Conservation (phyloP, 2,113 vertebrate genomes). For the Hystrix cristata region DNA sequence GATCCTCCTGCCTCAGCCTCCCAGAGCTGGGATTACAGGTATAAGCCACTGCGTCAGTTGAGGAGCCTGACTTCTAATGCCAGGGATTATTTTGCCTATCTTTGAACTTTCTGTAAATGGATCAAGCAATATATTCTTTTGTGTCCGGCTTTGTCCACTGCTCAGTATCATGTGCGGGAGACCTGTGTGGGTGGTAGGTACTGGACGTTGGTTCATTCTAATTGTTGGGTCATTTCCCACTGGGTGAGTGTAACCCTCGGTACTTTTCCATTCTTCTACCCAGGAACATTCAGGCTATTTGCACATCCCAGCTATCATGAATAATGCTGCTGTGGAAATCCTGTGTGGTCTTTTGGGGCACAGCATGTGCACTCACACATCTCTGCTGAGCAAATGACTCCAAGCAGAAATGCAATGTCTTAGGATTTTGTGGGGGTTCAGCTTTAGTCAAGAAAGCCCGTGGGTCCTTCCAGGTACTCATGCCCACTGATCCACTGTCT, state of each 20-base stretch:
- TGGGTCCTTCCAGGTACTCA: not conserved
- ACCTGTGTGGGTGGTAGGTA: rapidly evolving
- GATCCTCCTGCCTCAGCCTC: not conserved
- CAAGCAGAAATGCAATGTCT: not conserved
- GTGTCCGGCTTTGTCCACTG: not conserved
- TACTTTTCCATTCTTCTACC: not conserved
- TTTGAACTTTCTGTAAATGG: not conserved
- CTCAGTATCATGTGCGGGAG: rapidly evolving
- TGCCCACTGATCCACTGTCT: not conserved
- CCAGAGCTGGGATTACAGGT: not conserved
- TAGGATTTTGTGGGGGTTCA: not conserved
- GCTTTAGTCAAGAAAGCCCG: not conserved
- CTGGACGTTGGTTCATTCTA: rapidly evolving
- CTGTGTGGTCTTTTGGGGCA: not conserved
- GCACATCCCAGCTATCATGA: rapidly evolving
- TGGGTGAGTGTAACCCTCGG: rapidly evolving
- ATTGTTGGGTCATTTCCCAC: rapidly evolving
- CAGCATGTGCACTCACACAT: rapidly evolving
- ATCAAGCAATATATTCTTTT: rapidly evolving
- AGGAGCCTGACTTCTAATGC: not conserved
- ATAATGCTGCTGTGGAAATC: rapidly evolving
- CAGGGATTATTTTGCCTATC: not conserved
- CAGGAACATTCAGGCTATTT: not conserved
- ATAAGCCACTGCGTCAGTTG: not conserved
- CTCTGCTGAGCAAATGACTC: not conserved